A percentile compares a stretch with the other conserved stretches of the same genome.
phyloP scores from a whole-genome alignment of 2,797 vertebrate species.

The Pelochelys cantorii region DNA sequence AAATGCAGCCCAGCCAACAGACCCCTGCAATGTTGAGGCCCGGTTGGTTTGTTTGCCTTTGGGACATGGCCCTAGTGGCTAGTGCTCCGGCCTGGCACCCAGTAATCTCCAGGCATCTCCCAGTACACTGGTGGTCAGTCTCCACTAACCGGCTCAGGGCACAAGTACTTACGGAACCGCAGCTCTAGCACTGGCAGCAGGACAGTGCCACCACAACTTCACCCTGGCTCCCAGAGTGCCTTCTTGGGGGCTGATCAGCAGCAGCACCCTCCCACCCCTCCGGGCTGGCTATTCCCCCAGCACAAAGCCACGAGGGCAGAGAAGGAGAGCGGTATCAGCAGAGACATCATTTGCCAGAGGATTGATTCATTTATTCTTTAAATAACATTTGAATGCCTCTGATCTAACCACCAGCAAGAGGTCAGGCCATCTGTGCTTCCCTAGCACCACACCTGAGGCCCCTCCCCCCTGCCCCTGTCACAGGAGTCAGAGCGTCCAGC shows the following conservation, averaged over 20 bases:
- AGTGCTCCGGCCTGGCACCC: not conserved
- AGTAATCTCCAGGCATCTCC: not conserved
- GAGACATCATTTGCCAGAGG: not conserved
- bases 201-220: not conserved
- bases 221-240: not conserved
- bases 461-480: not conserved
- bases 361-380: not conserved
- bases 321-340: not conserved
- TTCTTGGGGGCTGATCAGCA: not conserved
- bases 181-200: not conserved
- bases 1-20: not conserved
- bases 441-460: not conserved
- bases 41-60: not conserved
- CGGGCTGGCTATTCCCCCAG: not conserved
- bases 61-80: not conserved
- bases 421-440: not conserved
- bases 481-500: not conserved
- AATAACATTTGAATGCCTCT: not conserved
- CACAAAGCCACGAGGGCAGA: not conserved
- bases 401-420: not conserved
- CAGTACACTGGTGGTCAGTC: not conserved
- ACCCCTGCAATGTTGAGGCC: not conserved
- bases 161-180: not conserved
- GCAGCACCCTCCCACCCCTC: fast-evolving
- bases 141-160: not conserved